phyloP scores from a whole-genome alignment of 2,888 invertebrate genomes.

The Geotrupes spiniger region DNA sequence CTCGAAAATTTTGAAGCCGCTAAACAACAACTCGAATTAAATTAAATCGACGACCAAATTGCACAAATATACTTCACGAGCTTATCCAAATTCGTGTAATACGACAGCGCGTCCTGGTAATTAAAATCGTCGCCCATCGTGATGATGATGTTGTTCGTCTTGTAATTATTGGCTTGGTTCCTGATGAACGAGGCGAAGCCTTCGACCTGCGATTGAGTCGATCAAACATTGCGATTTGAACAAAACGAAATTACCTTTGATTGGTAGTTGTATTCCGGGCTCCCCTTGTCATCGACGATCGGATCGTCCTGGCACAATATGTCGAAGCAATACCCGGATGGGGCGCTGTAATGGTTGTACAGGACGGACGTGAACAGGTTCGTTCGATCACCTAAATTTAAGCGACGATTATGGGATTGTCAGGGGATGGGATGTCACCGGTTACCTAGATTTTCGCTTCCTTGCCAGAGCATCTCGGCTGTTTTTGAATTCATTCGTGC shows the following conservation, averaged over 20 bases:
- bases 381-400: constrained; percentile 37
- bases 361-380: constrained; percentile 61
- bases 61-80: constrained; percentile 67
- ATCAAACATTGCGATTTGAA: not conserved
- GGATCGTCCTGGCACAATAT: constrained; percentile 55
- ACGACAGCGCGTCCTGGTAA: constrained; percentile 73
- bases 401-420: constrained; percentile 8
- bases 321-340: constrained; percentile 63
- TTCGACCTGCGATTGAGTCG: constrained; percentile 23
- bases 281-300: constrained; percentile 55
- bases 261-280: constrained; percentile 58
- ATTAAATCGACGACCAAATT: not conserved
- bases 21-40: constrained; percentile 16
- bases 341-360: constrained; percentile 56
- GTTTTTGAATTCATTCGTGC: constrained; percentile 56
- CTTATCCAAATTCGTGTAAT: constrained; percentile 85
- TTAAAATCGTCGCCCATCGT: constrained; percentile 94
- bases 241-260: constrained; percentile 18
- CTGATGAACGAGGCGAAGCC: constrained; percentile 59
- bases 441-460: constrained; percentile 58
- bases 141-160: constrained; percentile 73
- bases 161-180: constrained; percentile 57
- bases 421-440: not conserved
- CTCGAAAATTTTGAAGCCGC: constrained; percentile 43
- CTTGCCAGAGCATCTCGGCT: constrained; percentile 72